phyloP scores from a whole-genome alignment of 2,113 vertebrate species.

The Cyrtonyx montezumae region DNA sequence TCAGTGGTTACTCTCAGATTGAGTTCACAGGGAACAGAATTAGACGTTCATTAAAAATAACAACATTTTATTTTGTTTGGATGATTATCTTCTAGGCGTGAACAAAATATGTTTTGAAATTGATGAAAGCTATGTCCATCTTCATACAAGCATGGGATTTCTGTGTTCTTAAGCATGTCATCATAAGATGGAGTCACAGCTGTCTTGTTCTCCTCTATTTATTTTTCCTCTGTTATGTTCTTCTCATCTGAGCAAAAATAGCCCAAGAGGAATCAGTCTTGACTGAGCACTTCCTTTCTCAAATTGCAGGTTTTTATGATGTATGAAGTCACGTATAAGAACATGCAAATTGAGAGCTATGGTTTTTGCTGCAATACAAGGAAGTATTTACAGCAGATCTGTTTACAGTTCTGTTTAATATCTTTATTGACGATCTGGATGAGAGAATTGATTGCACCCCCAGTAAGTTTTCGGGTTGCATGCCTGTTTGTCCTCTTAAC shows the following conservation, averaged over 20 bases:
- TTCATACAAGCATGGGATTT: background rate
- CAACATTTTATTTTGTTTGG: constrained; percentile 16
- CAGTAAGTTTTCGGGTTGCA: background rate
- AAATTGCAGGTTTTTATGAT: background rate
- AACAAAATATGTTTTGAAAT: background rate
- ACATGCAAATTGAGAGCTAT: background rate
- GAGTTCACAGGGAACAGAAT: constrained; percentile 58
- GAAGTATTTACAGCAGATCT: background rate
- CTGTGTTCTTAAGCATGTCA: background rate
- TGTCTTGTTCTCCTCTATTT: constrained; percentile 41
- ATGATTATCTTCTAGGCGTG: background rate
- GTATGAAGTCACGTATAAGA: background rate
- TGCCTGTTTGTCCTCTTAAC: too few relatives aligned
- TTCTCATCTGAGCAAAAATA: constrained; percentile 71
- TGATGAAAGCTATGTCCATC: background rate
- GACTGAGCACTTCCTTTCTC: constrained; percentile 65
- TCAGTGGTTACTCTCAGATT: constrained; percentile 20
- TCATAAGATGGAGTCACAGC: constrained; percentile 46
- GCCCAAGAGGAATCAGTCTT: constrained; percentile 58
- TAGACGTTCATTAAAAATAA: constrained; percentile 46
- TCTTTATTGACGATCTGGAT: background rate
- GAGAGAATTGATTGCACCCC: background rate
- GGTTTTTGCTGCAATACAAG: background rate
- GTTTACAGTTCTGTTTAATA: background rate
- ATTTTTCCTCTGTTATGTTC: constrained; percentile 26